Evolutionary conservation across 35 echinoderm and acorn worm genomes (phyloP).

Genomic region (Hemicentrotus pulcherrimus): DNA sequence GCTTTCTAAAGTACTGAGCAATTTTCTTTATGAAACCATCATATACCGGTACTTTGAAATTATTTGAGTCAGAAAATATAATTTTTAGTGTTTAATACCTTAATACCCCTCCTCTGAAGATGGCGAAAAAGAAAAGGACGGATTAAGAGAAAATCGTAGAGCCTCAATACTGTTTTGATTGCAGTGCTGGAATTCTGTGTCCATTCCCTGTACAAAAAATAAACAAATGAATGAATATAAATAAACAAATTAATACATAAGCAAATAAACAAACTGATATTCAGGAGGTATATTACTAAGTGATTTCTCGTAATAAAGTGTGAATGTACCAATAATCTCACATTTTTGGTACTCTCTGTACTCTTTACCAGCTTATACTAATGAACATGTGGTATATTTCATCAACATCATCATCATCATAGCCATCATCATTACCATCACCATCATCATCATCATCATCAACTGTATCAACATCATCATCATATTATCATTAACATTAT

Average conservation of each 20-base stretch:
- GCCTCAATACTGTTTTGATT: neutral
- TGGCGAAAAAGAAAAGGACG: conserved; percentile 76
- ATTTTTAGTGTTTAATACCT: conserved; percentile 39
- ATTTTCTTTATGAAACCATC: too few relatives aligned
- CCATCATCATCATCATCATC: too few relatives aligned
- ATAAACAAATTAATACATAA: neutral
- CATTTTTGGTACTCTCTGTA: too few relatives aligned
- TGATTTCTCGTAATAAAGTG: neutral
- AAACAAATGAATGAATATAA: neutral
- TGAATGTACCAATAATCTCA: neutral
- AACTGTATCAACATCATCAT: too few relatives aligned
- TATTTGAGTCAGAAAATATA: too few relatives aligned
- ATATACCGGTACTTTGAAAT: too few relatives aligned
- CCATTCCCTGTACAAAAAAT: neutral
- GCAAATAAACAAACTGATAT: neutral
- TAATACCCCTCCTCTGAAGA: conserved; percentile 82
- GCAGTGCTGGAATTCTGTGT: neutral
- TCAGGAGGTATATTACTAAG: neutral
- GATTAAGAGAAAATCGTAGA: conserved; percentile 70
- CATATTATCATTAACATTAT: too few relatives aligned
- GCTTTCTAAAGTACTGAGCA: too few relatives aligned
- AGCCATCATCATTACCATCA: too few relatives aligned
- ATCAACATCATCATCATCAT: too few relatives aligned
- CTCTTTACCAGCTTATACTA: too few relatives aligned
- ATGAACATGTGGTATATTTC: too few relatives aligned